Evolutionary conservation across 2,888 invertebrate genomes (phyloP).

Genomic region (Hylaea fasciaria): DNA sequence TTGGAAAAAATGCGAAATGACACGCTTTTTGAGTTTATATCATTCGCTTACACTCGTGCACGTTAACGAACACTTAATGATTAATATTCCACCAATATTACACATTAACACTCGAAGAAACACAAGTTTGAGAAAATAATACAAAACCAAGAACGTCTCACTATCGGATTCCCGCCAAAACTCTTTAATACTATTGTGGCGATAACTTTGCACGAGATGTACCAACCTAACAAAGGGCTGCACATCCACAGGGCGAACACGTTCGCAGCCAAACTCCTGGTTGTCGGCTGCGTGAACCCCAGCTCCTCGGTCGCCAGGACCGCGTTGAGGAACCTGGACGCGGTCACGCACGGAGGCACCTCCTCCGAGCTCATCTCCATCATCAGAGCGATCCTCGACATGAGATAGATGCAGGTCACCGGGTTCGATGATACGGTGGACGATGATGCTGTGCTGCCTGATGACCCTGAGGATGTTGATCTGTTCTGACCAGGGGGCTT

Average conservation of each 20-base stretch:
- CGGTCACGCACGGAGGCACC: conserved; percentile 70
- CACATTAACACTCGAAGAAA: too few relatives aligned
- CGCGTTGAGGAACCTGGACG: conserved; percentile 71
- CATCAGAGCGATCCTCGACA: conserved; percentile 92
- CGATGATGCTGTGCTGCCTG: conserved; percentile 77
- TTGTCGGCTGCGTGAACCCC: conserved; percentile 89
- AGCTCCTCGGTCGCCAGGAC: conserved; percentile 87
- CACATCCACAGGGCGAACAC: conserved; percentile 98
- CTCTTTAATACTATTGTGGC: too few relatives aligned
- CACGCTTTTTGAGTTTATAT: too few relatives aligned
- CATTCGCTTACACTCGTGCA: too few relatives aligned
- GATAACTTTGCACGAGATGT: not conserved
- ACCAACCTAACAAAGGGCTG: conserved; percentile 92
- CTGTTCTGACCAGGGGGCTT: too few relatives aligned
- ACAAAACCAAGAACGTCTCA: too few relatives aligned
- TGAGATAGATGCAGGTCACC: conserved; percentile 90
- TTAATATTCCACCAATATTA: too few relatives aligned
- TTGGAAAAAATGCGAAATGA: too few relatives aligned
- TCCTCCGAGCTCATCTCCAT: conserved; percentile 89
- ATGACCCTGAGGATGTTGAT: conserved; percentile 64
- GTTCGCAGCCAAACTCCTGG: conserved; percentile 90
- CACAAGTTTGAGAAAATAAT: too few relatives aligned
- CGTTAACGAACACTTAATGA: too few relatives aligned
- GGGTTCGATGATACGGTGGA: conserved; percentile 80
- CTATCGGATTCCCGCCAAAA: too few relatives aligned